Evolutionary conservation across 92 coral and sea anemone genomes (phyloP), one percentile per base, ranked within the genome.

Genomic region (Zoanthus sociatus): DNA sequence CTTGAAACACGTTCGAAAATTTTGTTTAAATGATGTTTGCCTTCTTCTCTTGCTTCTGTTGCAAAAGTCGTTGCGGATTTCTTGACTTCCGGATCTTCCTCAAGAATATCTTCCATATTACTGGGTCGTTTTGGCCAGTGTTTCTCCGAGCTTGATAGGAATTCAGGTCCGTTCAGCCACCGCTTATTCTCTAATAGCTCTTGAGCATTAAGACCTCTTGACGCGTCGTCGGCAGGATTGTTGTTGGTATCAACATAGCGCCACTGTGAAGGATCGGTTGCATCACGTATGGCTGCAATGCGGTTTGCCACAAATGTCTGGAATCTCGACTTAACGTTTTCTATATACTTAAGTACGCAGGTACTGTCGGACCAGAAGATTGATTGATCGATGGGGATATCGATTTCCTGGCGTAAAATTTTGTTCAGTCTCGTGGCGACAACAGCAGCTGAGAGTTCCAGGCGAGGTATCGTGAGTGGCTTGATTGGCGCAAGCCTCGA

Each of bases 151-250:
- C 44, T 60, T n/a, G 44, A 32, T 10, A 79, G 73, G 63, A 83
- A 83, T 8, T 67, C 87, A 15, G 66, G 87, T 44, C 88, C 88
- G 16, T 56, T 46, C 82, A 84, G 42, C 88, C 88, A 85, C 15
- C 88, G 67, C 15, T 30, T 54, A 31, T 46, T 58, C 7, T 85
- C 15, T 5, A 85, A 66, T 1, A 85, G 51, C 70, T 74, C 55
- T 10, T 50, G 71, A 54, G 72, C 88, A 32, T 11, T 47, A 46
- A 85, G 53, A 12, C 88, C 73, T 74, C 88, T 72, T 48, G 83
- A 73, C 0, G 88, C 82, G 31, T 85, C 88, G 54, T 85, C 88
- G 4, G 83, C 88, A 9, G 88, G 88, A 64, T 85, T 85, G 50
- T 50, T 54, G 58, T 31, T 72, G 7, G 70, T 73, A 60, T 55